Base-by-base conservation (phyloP, 2,113 vertebrate species). In the Cisticola juncidis region DNA sequence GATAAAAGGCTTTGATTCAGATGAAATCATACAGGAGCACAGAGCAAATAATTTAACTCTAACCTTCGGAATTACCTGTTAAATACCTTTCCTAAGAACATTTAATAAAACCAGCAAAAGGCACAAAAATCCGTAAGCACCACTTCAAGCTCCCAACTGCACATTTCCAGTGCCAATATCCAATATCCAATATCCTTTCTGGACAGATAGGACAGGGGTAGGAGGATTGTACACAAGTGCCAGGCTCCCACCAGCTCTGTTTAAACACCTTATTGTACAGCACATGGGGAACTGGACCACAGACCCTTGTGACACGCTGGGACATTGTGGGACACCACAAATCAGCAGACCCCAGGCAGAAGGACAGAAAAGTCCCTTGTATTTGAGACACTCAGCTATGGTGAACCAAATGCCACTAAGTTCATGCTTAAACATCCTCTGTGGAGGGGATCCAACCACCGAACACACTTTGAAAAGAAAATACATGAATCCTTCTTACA, bases 1-100 rank as follows among this genome's bases (percentile, higher is more conserved):
- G 42, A 81, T 91, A 90, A 95, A 95, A 93, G 79, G 53, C 60
- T 88, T 85, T 60, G 69, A 88, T 86, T 92, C 80, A 88, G 76
- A 62, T 56, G 60, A 95, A 95, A 86, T 84, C 90, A 70, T 73
- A 35, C 13, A 74, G 58, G 60, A 92, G 40, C 35, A 44, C 10
- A 56, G 33, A 80, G 29, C 1, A 47, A 80, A 80, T 48, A 90
- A 51, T 83, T 88, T 78, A 92, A 80, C 54, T 72, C 40, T 65
- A 86, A 80, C 44, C 14, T 90, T 51, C 3, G 2, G 48, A 95
- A 50, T 16, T 62, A 78, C 25, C 22, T 81, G 74, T 81, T 7
- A 86, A 80, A 57, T 42, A 47, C 28, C 51, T 83, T 96, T 93
- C 51, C 61, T 78, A 66, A 40, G 47, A 78, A 29, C 11, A 28